Conservation (phyloP, 2,113 vertebrate species). For the Aspiorhynchus laticeps region DNA sequence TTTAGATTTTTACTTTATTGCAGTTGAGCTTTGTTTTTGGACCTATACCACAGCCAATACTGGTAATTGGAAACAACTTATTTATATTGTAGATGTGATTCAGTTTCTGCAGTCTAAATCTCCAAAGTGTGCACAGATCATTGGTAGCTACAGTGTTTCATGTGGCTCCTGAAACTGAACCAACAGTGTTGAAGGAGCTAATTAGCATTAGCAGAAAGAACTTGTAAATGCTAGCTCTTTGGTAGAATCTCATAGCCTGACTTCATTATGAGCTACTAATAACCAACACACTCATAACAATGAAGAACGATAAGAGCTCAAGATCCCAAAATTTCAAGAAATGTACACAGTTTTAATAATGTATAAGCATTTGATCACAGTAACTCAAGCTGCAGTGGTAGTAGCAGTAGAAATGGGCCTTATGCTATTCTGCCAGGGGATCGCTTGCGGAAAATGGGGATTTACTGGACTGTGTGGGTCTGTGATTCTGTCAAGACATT, state of each 20-base stretch:
- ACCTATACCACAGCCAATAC: too few species aligned
- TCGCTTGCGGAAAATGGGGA: slow-evolving; percentile 32
- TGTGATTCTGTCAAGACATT: slow-evolving; percentile 16
- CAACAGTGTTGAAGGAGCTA: too few species aligned
- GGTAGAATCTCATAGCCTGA: slow-evolving; percentile 21
- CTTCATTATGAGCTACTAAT: slow-evolving; percentile 3
- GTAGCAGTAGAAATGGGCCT: background rate
- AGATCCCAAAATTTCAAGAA: background rate
- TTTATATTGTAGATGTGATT: too few species aligned
- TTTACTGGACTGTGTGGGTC: slow-evolving; percentile 19
- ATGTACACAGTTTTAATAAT: background rate
- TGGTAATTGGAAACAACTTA: too few species aligned
- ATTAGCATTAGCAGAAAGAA: background rate
- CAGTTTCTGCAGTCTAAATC: too few species aligned
- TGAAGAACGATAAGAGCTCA: background rate
- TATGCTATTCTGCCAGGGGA: slow-evolving; percentile 6
- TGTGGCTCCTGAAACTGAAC: background rate
- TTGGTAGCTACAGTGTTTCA: background rate
- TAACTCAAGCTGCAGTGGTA: background rate
- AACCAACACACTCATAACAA: background rate
- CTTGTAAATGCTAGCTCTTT: background rate
- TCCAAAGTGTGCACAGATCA: too few species aligned
- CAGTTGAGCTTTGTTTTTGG: too few species aligned
- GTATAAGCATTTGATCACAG: background rate
- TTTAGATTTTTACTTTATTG: background rate